Evolutionary conservation across 2,888 invertebrate species (phyloP).

Genomic region (Ectemnius continuus): DNA sequence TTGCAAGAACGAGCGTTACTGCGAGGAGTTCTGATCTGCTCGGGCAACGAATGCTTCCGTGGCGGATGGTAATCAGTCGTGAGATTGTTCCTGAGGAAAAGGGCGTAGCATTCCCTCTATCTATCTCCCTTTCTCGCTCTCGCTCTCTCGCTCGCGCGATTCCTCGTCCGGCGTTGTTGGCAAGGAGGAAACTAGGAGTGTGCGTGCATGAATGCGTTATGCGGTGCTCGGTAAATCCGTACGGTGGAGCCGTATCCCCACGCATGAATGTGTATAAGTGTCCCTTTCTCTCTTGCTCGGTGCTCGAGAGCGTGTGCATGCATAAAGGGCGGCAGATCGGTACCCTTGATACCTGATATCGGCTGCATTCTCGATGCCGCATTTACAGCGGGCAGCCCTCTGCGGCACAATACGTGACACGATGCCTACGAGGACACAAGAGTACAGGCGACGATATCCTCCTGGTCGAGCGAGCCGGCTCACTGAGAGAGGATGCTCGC

Average conservation of each 20-base stretch:
- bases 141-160: neutral
- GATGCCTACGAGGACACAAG: conserved; percentile 1
- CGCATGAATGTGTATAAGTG: too few species aligned
- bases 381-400: conserved; percentile 13
- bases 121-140: too few species aligned
- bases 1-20: too few species aligned
- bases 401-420: conserved; percentile 18
- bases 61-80: conserved; percentile 16
- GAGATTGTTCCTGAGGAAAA: conserved; percentile 20
- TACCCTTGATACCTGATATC: neutral
- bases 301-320: neutral
- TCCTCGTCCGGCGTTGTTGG: neutral
- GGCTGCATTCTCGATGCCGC: conserved; percentile 25
- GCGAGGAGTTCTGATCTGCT: too few species aligned
- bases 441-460: neutral
- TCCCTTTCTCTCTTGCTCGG: neutral
- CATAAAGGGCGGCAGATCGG: neutral
- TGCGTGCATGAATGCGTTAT: conserved; percentile 2
- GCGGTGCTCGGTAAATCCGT: neutral
- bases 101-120: too few species aligned
- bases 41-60: too few species aligned
- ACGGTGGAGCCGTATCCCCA: too few species aligned
- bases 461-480: neutral
- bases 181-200: neutral
- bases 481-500: too few species aligned